Evolutionary conservation across 2,113 vertebrate species (phyloP), one percentile per base, ranked within the genome.

Genomic region (Pterocles gutturalis): DNA sequence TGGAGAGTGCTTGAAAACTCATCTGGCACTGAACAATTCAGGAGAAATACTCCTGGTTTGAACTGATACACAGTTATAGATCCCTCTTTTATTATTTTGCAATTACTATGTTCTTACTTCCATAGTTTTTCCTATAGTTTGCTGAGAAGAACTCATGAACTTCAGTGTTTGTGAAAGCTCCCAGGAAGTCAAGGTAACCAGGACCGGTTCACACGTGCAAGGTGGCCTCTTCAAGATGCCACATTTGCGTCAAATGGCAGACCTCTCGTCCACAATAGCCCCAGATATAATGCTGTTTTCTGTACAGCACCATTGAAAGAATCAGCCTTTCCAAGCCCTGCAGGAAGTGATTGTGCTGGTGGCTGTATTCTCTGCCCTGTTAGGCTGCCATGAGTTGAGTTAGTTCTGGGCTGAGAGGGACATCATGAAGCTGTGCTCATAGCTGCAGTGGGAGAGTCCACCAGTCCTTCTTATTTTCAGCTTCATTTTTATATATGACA

Each of bases 401-500:
- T 76, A 43, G 29, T 34, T 72, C 18, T 69, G n/a, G n/a, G 7
- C 36, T 64, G 48, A 73, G 38, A 49, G 13, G 15, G 14, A 43
- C 31, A 64, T 21, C 7, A 3, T 43, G 53, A 67, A 76, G 51
- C n/a, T 51, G 33, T 1, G 0, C 29, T 53, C 15, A 7, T 45
- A 57, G n/a, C 55, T 81, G 28, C 2, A 48, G 55, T 76, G n/a
- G 5, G 29, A 66, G 34, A 43, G 10, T 55, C 17, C 48, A 34
- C 7, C 3, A 16, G 5, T 29, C 19, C 13, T 86, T 24, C 38
- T 67, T 3, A 19, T 29, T 64, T 83, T 90, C 1, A 0, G 21
- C 45, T 89, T 91, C 3, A 1, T 36, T 84, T 87, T 78, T 55
- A 15, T 28, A 6, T 25, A 38, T 0, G 0, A 51, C 2, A 13